Percentiles rank a stretch among this genome's conserved stretches.
These are phyloP conservation scores for Montifringilla adamsi DNA, from an alignment of 2,113 vertebrate species.

Conservation along the genomic window DNA sequence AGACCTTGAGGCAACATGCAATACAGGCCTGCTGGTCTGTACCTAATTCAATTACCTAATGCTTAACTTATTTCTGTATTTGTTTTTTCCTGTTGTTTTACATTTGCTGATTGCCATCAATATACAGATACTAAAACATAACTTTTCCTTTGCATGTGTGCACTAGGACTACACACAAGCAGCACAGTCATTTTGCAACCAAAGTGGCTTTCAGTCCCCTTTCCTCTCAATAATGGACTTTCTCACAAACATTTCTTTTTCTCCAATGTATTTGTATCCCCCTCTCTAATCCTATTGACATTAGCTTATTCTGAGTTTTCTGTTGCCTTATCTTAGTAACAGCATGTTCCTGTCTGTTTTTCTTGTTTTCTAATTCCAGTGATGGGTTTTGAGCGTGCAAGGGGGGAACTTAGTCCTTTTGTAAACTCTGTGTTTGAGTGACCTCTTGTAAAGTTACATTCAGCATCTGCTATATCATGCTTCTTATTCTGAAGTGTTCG, in stretches of 20 bases:
- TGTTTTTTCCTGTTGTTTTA: not conserved
- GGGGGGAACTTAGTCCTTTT: not conserved
- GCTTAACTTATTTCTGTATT: not conserved
- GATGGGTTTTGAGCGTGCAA: not conserved
- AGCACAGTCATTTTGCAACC: not conserved
- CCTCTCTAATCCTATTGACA: slow-evolving; percentile 21
- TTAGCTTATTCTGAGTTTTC: slow-evolving; percentile 25
- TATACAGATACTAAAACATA: not conserved
- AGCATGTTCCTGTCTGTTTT: not conserved
- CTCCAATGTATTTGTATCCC: not conserved
- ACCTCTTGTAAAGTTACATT: not conserved
- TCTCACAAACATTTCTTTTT: slow-evolving; percentile 20
- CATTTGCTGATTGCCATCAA: not conserved
- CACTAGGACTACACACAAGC: not conserved
- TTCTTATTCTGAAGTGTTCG: not conserved
- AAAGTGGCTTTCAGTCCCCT: not conserved
- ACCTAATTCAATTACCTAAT: not conserved
- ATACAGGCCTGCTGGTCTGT: not conserved
- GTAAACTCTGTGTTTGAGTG: not conserved
- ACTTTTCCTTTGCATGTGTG: not conserved
- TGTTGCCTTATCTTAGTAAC: slow-evolving; percentile 38
- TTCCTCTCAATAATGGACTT: not conserved
- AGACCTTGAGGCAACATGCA: not conserved
- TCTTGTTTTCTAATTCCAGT: slow-evolving; percentile 24
- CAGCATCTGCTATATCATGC: not conserved